A percentile compares a stretch with the other conserved stretches of the same genome.
These are phyloP conservation scores for Cherax destructor DNA, from an alignment of 1,140 invertebrate genomes.

Conservation along the genomic window DNA sequence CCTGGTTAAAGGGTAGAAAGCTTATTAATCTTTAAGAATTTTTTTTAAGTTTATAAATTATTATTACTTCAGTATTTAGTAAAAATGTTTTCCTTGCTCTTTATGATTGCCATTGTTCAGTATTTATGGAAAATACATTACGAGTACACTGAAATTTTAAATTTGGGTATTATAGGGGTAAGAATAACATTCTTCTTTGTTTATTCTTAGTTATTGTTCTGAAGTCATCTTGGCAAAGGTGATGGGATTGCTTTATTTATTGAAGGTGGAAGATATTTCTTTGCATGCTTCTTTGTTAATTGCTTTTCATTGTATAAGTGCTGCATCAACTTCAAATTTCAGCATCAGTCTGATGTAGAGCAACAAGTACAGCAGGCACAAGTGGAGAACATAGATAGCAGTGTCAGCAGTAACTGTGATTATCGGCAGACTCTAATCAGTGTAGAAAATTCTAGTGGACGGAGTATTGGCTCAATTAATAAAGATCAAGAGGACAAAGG, in stretches of 20 bases:
- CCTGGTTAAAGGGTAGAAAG: too few relatives aligned
- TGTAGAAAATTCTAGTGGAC: conserved; percentile 25
- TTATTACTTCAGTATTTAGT: not conserved
- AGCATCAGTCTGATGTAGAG: conserved; percentile 44
- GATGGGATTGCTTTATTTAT: not conserved
- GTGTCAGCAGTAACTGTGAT: conserved; percentile 33
- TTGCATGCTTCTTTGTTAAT: conserved; percentile 9
- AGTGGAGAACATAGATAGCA: conserved; percentile 32
- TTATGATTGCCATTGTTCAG: not conserved
- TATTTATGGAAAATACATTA: not conserved
- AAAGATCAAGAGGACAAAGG: not conserved
- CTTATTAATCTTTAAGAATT: too few relatives aligned
- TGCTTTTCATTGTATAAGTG: conserved; percentile 13
- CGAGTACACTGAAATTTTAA: not conserved
- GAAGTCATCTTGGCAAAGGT: not conserved
- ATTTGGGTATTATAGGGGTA: not conserved
- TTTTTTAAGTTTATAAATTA: too few relatives aligned
- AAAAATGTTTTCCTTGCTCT: not conserved
- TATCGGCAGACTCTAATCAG: conserved; percentile 12
- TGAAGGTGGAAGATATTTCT: not conserved
- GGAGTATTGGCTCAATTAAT: not conserved
- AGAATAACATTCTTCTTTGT: not conserved
- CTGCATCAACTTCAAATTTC: conserved; percentile 35
- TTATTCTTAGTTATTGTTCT: not conserved
- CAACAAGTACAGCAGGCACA: conserved; percentile 22